A percentile compares a stretch with the other conserved stretches of the same genome.
These are phyloP conservation scores for Dromaius novaehollandiae DNA, from an alignment of 2,113 vertebrate species.

Conservation along the genomic window DNA sequence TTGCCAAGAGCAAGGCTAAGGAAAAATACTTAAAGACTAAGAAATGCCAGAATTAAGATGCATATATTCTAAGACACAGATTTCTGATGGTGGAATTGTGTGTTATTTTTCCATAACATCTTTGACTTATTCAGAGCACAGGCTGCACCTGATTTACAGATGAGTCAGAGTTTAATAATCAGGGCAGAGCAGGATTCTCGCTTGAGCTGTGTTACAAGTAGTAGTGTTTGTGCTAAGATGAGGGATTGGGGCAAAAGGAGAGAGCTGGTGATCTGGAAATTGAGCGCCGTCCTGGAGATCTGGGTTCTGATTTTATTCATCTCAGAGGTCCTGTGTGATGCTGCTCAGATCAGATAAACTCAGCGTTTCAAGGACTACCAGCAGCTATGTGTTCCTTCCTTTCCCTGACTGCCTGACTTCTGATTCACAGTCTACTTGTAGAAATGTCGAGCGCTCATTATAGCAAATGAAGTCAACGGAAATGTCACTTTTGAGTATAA, in stretches of 20 bases:
- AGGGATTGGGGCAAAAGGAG: background rate
- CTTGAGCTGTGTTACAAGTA: background rate
- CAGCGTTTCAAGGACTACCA: background rate
- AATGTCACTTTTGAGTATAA: background rate
- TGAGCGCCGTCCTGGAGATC: accelerated
- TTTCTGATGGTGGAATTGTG: background rate
- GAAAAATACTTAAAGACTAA: background rate
- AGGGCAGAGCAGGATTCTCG: accelerated
- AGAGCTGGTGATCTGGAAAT: background rate
- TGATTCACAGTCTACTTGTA: background rate
- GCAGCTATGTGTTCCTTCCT: background rate
- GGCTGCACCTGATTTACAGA: accelerated
- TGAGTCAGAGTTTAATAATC: background rate
- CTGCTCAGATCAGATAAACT: background rate
- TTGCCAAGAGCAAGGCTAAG: background rate
- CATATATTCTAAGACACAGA: accelerated
- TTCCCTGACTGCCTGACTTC: background rate
- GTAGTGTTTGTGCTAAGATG: accelerated
- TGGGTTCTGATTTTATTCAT: background rate
- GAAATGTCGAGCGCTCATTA: background rate
- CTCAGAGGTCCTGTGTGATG: background rate
- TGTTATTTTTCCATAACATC: accelerated
- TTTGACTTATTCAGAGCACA: background rate
- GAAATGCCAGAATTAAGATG: background rate
- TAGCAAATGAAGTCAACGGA: background rate